A percentile compares a stretch with the other conserved stretches of the same genome.
phyloP scores from a whole-genome alignment of 2,888 invertebrate species.

The Volucella zonaria region DNA sequence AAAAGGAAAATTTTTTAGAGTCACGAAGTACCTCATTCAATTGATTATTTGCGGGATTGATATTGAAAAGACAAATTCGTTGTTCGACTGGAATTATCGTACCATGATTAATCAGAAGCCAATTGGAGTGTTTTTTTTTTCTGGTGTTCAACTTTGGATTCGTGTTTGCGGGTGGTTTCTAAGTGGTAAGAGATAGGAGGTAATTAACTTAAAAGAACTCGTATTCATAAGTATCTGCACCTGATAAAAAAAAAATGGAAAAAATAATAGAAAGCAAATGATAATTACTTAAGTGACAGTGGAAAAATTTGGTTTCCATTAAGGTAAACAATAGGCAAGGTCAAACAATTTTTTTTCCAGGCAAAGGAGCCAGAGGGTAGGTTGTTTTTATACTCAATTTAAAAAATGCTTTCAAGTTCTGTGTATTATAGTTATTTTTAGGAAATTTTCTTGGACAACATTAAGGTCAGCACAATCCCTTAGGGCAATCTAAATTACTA shows the following conservation, averaged over 20 bases:
- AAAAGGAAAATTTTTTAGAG: conserved; percentile 25
- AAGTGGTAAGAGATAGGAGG: conserved; percentile 19
- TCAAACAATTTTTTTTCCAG: background rate
- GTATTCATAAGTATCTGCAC: conserved; percentile 16
- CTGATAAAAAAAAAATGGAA: conserved; percentile 10
- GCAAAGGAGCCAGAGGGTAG: too few species aligned
- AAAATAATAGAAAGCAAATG: conserved; percentile 11
- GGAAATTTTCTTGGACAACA: too few species aligned
- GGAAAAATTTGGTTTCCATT: conserved; percentile 7
- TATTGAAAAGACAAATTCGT: conserved; percentile 54
- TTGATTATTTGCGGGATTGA: conserved; percentile 62
- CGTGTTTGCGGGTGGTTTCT: conserved; percentile 39
- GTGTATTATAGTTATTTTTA: too few species aligned
- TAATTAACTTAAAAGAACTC: conserved; percentile 17
- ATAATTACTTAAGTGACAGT: conserved; percentile 41
- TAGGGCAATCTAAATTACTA: too few species aligned
- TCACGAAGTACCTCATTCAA: conserved; percentile 54
- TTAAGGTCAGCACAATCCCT: too few species aligned
- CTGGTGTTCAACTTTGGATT: conserved; percentile 7
- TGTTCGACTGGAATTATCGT: conserved; percentile 52
- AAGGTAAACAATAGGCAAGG: conserved; percentile 9
- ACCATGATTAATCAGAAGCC: conserved; percentile 59
- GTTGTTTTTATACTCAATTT: too few species aligned
- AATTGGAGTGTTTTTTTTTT: conserved; percentile 19
- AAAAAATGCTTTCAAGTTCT: too few species aligned